Base-by-base conservation (phyloP, 2,888 invertebrate genomes). In the Lucinisca nassula region DNA sequence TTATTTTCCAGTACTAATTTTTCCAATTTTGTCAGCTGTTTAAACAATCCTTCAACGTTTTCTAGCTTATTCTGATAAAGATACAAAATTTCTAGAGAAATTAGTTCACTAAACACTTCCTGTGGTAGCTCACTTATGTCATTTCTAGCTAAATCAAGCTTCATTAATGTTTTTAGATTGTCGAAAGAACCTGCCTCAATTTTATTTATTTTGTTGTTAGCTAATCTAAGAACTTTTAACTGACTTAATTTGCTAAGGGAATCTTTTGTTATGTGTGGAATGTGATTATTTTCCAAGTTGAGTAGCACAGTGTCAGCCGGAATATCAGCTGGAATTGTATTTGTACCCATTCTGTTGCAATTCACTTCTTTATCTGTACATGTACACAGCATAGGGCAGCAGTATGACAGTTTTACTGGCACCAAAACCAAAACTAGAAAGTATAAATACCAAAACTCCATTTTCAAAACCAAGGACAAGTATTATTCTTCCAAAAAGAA, bases 11-110 rank as follows among this genome's bases (percentile, higher is more conserved):
- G 82, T 67, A 82, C 86, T 0, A 95, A 79, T 49, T 86, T 84
- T 61, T 88, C 79, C 58, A 95, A 73, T 12, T 58, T 74, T 0
- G 70, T 51, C 35, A 93, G 67, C 24, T 88, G 89, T 21, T 75
- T 45, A 24, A 95, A 88, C 17, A 91, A 70, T 10, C 91, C 92
- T 93, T 98, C 97, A 85, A 99, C 35, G 6, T 32, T 32, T 35
- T 97, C 17, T 97, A 97, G 89, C 91, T 97, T 97, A 95, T 98
- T 98, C 93, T 97, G 97, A 21, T 98, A 98, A 40, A 98, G 97
- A 92, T 98, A 98, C 88, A 98, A 96, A 94, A 49, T 77, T 84
- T 85, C 77, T 30, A 92, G 76, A 14, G 72, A 61, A 24, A 27
- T 61, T 12, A 89, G 61, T 27, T 73, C 76, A n/a, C 74, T 49